Base-by-base conservation (phyloP, 2,797 vertebrate species). In the Schizothorax lantsangensis region DNA sequence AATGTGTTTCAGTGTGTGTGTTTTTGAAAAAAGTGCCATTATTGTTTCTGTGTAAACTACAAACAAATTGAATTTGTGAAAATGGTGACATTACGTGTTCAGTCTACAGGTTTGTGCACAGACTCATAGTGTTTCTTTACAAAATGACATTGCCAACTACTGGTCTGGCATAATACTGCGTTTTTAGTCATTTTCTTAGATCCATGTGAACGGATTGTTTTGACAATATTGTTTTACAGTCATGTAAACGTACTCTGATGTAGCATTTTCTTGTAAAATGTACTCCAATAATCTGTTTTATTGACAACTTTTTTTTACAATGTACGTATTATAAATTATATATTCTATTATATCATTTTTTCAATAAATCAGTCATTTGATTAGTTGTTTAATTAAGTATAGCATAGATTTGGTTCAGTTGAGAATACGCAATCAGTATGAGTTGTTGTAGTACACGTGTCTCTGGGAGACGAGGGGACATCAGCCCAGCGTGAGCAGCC, bases 401-500 rank as follows among this genome's bases (percentile, higher is more conserved):
- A 40, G 19, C 33, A n/a, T 87, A 88, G 83, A 83, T 87, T 84
- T 47, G 74, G 7, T 33, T 6, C 6, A 19, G 64, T 19, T 68
- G 64, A 33, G 30, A 68, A 68, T 68, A 7, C 0, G 5, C 12
- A 4, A 19, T 6, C 21, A 49, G 10, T 8, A 1, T 17, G 40
- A 64, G 57, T 26, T 38, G 72, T n/a, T 64, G 38, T 36, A 36
- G 74, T 47, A 47, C 54, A 47, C n/a, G 23, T 62, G 64, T 17
- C 30, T 68, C 40, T 23, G 62, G 21, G 59, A 80, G 57, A 74
- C 81, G 84, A 72, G 82, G 84, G 82, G 84, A 77, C 38, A 21
- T 85, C 62, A 79, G 74, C 26, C 36, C 52, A 59, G 81, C 30
- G 8, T 36, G 59, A 66, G 80, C 69, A 23, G 64, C 40, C 7